These are phyloP conservation scores for Aromia moschata DNA, from an alignment of 2,888 invertebrate genomes.

Conservation along the genomic window DNA sequence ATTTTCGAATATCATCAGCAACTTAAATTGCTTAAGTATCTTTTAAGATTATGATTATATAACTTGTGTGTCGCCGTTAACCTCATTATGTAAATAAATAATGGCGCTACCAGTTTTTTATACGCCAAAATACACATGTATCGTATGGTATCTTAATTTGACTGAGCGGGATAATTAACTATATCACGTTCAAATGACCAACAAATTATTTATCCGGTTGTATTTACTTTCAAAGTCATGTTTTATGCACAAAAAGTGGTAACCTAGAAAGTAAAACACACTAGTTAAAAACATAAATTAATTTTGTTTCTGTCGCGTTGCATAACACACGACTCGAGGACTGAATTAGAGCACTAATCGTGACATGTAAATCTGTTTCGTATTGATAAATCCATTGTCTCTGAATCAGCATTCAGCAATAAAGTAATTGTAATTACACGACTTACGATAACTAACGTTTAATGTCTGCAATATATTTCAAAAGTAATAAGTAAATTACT, in stretches of 20 bases:
- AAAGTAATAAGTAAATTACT: too few relatives aligned
- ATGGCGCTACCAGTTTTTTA: neutral
- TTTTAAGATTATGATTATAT: neutral
- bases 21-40: too few relatives aligned
- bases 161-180: neutral
- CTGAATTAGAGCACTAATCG: neutral
- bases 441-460: too few relatives aligned
- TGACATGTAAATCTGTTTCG: neutral
- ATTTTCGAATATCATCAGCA: too few relatives aligned
- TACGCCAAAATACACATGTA: neutral
- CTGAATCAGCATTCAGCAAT: neutral
- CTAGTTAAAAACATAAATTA: constrained; percentile 3
- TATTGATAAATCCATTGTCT: neutral
- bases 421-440: neutral
- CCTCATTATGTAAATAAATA: neutral
- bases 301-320: constrained; percentile 11
- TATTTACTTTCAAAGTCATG: constrained; percentile 24
- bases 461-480: too few relatives aligned
- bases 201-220: constrained; percentile 17
- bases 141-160: neutral
- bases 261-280: constrained; percentile 20
- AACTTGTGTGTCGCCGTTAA: neutral
- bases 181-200: neutral
- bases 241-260: constrained; percentile 18
- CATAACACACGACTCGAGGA: constrained; percentile 8